phyloP scores from a whole-genome alignment of 2,888 invertebrate genomes.

The Cantharis lateralis region DNA sequence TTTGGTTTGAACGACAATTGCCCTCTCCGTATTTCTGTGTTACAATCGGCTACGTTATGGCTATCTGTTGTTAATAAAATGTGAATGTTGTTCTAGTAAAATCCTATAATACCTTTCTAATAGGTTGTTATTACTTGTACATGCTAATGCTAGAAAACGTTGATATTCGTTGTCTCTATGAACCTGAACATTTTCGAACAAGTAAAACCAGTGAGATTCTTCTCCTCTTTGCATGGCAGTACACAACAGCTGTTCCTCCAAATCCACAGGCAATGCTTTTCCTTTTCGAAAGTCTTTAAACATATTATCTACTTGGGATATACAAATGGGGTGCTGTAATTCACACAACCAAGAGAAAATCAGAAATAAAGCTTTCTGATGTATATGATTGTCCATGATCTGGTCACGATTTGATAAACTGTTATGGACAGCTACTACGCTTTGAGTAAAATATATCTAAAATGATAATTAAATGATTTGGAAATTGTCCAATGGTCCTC shows the following conservation, averaged over 20 bases:
- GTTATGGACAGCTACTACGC: neutral
- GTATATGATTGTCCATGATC: neutral
- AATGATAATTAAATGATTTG: neutral
- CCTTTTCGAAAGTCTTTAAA: neutral
- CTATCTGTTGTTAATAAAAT: too few species aligned
- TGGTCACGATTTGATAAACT: neutral
- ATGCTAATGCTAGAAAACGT: neutral
- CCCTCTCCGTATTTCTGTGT: too few species aligned
- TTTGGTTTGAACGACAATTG: too few species aligned
- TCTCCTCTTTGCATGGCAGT: neutral
- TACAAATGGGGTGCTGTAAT: neutral
- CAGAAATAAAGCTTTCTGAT: neutral
- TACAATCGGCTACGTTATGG: too few species aligned
- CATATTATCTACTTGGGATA: neutral
- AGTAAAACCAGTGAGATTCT: neutral
- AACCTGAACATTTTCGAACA: neutral
- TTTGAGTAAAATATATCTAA: neutral
- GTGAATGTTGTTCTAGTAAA: too few species aligned
- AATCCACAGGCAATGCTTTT: neutral
- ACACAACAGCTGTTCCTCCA: neutral
- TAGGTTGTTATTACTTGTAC: neutral
- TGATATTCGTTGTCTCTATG: rapidly evolving
- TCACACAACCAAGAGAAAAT: neutral
- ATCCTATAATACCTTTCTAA: neutral
- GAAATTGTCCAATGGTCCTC: neutral